These are phyloP conservation scores for Pseudotriccus pelzelni DNA, from an alignment of 2,797 vertebrate genomes.

Conservation along the genomic window DNA sequence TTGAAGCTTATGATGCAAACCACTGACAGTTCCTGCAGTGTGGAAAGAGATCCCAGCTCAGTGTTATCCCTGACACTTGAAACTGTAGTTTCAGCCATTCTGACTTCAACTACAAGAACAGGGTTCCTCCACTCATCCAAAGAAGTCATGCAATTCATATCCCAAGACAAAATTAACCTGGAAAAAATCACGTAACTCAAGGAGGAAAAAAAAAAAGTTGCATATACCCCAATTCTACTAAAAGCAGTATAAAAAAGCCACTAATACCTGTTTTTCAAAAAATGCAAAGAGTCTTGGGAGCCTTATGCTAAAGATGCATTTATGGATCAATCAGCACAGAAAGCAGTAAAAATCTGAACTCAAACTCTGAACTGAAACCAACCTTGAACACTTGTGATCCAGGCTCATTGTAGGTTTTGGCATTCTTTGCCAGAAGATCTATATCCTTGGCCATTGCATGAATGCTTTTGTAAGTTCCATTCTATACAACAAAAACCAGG, in stretches of 20 bases:
- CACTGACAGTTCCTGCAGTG: not conserved
- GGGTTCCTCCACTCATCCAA: not conserved
- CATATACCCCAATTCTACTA: not conserved
- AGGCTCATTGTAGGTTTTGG: slow-evolving; percentile 97
- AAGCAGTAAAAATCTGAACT: not conserved
- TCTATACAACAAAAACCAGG: slow-evolving; percentile 73
- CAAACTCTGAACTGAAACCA: slow-evolving; percentile 32
- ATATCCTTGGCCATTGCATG: slow-evolving; percentile 95
- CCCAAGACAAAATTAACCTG: not conserved
- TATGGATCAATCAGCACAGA: not conserved
- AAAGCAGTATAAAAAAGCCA: not conserved
- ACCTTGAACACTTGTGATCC: slow-evolving; percentile 99
- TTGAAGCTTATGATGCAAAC: not conserved
- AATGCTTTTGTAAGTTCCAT: slow-evolving; percentile 90
- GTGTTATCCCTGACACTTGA: not conserved
- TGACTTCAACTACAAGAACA: not conserved
- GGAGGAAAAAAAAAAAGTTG: not conserved
- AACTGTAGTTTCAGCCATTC: not conserved
- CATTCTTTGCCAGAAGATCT: slow-evolving; percentile 95
- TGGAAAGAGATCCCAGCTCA: not conserved
- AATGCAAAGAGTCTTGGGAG: not conserved
- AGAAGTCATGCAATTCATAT: not conserved
- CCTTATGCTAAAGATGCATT: not conserved
- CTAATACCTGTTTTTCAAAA: not conserved
- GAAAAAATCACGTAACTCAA: not conserved